Evolutionary conservation across 2,797 vertebrate species (phyloP), one percentile per base, ranked within the genome.

Genomic region (Graptemys geographica): DNA sequence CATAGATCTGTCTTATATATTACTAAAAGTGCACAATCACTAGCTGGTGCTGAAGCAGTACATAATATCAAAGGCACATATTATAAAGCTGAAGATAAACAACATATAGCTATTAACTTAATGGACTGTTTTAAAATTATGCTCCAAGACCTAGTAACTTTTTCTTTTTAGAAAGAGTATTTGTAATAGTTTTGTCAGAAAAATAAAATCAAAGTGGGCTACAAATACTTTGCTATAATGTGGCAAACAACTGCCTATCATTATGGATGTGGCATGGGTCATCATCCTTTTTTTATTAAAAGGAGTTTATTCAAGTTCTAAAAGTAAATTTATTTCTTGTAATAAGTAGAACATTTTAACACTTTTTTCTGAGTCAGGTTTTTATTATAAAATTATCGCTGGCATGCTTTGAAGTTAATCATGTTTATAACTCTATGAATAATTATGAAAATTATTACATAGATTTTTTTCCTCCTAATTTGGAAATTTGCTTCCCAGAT

Each of bases 401-500:
- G 65, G 23, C 56, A 74, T 79, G 88, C 79, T 59, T 84, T 81
- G 80, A 19, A 87, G 62, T 57, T 8, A 89, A n/a, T 84, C 79
- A 37, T 25, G 13, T 57, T 41, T 87, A 53, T 31, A 59, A 55
- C 44, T 65, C 52, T 4, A 52, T 82, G 11, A 82, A 10, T 57
- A 81, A 78, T 21, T 65, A 10, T 74, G 86, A 95, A 78, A 83
- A 65, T 74, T 25, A 28, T 80, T 88, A 49, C 51, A 47, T 92
- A 52, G 83, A 72, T 88, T 9, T 80, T 94, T 90, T 74, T 79
- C 18, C 33, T 10, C 65, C 33, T 13, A 94, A 11, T 84, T 56
- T 91, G 91, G 28, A 4, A 79, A 57, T 92, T 93, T 96, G 56
- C 74, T 95, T 94, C 56, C 5, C 5, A 41, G 90, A 23, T 87